Evolutionary conservation across 2,888 invertebrate genomes (phyloP).

Genomic region (Apodemia mormo): DNA sequence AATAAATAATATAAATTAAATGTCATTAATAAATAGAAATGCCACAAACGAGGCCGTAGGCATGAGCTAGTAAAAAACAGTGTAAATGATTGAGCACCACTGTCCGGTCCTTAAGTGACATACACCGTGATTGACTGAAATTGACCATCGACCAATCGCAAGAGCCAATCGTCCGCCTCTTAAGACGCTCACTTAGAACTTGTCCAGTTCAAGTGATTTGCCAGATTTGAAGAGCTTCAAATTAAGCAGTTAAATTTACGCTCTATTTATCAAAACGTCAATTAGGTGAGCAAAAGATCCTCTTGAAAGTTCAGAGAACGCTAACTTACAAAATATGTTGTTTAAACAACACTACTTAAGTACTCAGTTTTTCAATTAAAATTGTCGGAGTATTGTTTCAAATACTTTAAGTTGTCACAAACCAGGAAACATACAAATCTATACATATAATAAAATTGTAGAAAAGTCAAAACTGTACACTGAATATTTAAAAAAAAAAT

Average conservation of each 20-base stretch:
- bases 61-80: background rate
- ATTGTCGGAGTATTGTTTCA: no score
- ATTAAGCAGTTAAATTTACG: background rate
- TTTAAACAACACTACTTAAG: no score
- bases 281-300: background rate
- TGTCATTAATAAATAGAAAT: no score
- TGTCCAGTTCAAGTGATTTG: conserved; percentile 29
- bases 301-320: background rate
- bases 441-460: no score
- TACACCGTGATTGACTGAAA: conserved; percentile 58
- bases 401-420: no score
- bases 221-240: background rate
- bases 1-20: no score
- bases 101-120: conserved; percentile 42
- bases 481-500: no score
- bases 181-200: conserved; percentile 29
- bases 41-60: no score
- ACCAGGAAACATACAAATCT: no score
- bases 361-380: no score
- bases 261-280: background rate
- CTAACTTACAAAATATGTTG: background rate
- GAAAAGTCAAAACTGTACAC: no score
- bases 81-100: conserved; percentile 46
- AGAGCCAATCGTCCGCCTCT: conserved; percentile 45
- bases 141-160: conserved; percentile 51